Conservation (phyloP, 2,797 vertebrate species). For the Sparidentex hasta region DNA sequence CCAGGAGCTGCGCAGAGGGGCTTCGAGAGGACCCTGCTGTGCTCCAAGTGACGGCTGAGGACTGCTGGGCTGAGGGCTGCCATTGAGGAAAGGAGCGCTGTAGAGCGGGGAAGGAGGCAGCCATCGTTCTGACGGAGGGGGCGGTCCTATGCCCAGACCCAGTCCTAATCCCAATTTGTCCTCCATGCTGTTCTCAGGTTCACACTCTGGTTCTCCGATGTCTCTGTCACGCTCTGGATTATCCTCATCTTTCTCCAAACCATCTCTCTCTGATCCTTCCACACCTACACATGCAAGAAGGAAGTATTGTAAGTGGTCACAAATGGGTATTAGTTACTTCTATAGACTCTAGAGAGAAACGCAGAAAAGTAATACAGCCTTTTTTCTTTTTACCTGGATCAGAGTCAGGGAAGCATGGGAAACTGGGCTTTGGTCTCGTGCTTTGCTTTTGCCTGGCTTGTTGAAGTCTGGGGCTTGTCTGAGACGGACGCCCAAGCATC, state of each 20-base stretch:
- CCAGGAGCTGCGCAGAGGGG: constrained; percentile 84
- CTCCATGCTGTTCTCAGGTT: constrained; percentile 87
- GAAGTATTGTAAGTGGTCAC: not conserved
- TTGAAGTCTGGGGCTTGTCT: constrained; percentile 85
- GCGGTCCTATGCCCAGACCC: constrained; percentile 86
- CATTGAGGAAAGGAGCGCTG: constrained; percentile 88
- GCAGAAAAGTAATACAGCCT: not conserved
- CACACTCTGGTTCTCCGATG: constrained; percentile 83
- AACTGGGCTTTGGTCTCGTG: constrained; percentile 82
- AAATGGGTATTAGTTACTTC: not conserved
- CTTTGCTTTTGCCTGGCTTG: constrained; percentile 83
- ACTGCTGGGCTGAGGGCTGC: constrained; percentile 87
- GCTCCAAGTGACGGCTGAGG: constrained; percentile 87
- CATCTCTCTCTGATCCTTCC: constrained; percentile 85
- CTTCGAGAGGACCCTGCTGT: constrained; percentile 86
- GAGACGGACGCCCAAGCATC: constrained; percentile 80
- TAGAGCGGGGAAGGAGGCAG: constrained; percentile 89
- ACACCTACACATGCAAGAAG: constrained; percentile 78
- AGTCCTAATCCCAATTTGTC: constrained; percentile 87
- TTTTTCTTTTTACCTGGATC: constrained; percentile 81
- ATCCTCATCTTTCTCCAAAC: constrained; percentile 87
- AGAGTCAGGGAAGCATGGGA: constrained; percentile 84
- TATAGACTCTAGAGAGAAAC: constrained; percentile 7
- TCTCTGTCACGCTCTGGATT: constrained; percentile 83
- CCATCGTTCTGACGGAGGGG: constrained; percentile 88